Evolutionary conservation across 1,140 invertebrate species (phyloP).

Genomic region (Diorhabda carinulata): DNA sequence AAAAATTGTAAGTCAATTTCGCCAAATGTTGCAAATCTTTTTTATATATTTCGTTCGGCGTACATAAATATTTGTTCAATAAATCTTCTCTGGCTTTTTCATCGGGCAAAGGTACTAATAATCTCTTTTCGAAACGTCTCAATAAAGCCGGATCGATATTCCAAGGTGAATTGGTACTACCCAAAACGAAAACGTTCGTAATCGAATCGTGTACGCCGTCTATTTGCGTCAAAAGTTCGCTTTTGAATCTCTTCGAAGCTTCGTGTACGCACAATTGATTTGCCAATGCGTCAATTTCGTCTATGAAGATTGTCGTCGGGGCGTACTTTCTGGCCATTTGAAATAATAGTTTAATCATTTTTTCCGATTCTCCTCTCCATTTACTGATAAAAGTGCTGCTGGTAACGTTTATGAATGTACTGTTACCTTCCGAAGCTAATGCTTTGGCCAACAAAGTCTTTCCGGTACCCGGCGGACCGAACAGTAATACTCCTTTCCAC

Average conservation of each 20-base stretch:
- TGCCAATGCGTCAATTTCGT: conserved; percentile 89
- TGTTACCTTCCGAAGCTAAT: conserved; percentile 75
- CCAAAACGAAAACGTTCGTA: conserved; percentile 75
- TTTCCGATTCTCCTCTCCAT: conserved; percentile 94
- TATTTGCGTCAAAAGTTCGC: conserved; percentile 87
- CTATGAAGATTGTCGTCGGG: conserved; percentile 93
- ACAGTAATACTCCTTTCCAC: conserved; percentile 80
- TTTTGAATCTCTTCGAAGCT: conserved; percentile 85
- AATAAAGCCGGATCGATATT: conserved; percentile 74
- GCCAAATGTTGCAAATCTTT: conserved; percentile 56
- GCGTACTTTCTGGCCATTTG: conserved; percentile 80
- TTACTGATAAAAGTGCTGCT: conserved; percentile 86
- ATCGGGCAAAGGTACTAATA: conserved; percentile 75
- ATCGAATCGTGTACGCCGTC: conserved; percentile 71
- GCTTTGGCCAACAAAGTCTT: conserved; percentile 89
- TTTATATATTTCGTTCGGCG: conserved; percentile 41
- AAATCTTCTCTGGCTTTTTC: conserved; percentile 60
- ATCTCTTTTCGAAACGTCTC: conserved; percentile 82
- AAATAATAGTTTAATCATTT: conserved; percentile 82
- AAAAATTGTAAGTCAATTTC: conserved; percentile 69
- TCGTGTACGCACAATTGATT: conserved; percentile 80
- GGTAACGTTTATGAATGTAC: conserved; percentile 91
- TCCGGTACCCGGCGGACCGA: conserved; percentile 80
- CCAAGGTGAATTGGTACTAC: conserved; percentile 91
- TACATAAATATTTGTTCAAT: conserved; percentile 57